These are phyloP conservation scores for Neocrepidodera transversa DNA, from an alignment of 2,888 invertebrate species.

Conservation along the genomic window DNA sequence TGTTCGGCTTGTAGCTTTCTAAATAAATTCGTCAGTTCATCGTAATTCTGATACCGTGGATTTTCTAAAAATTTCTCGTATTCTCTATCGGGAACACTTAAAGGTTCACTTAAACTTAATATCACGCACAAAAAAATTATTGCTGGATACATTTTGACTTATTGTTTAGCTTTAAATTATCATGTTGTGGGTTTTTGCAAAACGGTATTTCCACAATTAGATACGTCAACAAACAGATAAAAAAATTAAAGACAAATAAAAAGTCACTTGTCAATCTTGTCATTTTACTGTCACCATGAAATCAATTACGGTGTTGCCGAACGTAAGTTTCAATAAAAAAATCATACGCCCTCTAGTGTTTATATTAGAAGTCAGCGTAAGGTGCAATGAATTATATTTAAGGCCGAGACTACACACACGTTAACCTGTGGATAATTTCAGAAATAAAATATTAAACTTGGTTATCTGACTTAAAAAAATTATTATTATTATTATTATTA, in stretches of 20 bases:
- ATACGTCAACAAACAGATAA: not conserved
- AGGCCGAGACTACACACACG: too few relatives aligned
- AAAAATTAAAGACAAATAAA: not conserved
- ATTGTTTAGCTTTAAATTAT: not conserved
- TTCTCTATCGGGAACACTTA: conserved; percentile 32
- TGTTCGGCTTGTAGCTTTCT: conserved; percentile 68
- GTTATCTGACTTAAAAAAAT: too few relatives aligned
- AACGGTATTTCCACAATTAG: not conserved
- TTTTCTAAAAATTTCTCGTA: conserved; percentile 66
- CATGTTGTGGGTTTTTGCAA: conserved; percentile 3
- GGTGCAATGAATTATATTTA: too few relatives aligned
- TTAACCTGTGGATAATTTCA: too few relatives aligned
- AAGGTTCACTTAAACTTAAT: conserved; percentile 38
- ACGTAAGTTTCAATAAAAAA: too few relatives aligned
- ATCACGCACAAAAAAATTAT: conserved; percentile 40
- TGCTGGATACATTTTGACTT: conserved; percentile 22
- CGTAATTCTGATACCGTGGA: conserved; percentile 74
- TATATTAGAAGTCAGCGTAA: too few relatives aligned
- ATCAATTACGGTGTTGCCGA: too few relatives aligned
- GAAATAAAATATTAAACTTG: too few relatives aligned
- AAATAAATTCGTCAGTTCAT: conserved; percentile 72
- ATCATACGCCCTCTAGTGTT: too few relatives aligned
- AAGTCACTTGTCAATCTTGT: not conserved
- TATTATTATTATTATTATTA: too few relatives aligned
- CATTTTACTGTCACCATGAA: too few relatives aligned